These are phyloP conservation scores for Sterrhoptilus dennistouni DNA, from an alignment of 2,113 vertebrate genomes.

Conservation along the genomic window DNA sequence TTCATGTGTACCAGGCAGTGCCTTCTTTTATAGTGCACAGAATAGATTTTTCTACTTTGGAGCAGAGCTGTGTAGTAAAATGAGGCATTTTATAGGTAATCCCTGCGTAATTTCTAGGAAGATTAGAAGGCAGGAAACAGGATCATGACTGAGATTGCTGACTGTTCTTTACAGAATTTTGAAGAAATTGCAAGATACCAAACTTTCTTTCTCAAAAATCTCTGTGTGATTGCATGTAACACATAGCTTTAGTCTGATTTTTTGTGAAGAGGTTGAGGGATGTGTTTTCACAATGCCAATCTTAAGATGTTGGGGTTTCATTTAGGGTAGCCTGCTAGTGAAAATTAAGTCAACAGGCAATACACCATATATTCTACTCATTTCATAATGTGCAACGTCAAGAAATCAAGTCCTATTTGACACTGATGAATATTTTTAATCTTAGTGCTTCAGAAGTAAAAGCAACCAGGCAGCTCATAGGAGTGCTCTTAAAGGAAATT, in stretches of 20 bases:
- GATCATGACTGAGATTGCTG: neutral
- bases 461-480: neutral
- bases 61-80: neutral
- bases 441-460: neutral
- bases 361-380: neutral
- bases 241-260: neutral
- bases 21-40: neutral
- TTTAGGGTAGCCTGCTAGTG: neutral
- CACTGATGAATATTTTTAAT: neutral
- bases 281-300: neutral
- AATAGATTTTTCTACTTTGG: neutral
- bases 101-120: neutral
- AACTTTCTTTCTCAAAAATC: neutral
- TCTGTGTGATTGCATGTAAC: neutral
- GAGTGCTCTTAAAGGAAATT: neutral
- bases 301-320: neutral
- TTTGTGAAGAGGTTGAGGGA: neutral
- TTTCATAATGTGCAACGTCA: neutral
- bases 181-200: neutral
- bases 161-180: neutral
- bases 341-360: neutral
- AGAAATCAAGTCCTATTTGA: neutral
- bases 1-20: fast-evolving
- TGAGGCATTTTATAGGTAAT: neutral
- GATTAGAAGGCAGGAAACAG: neutral